Conservation (phyloP, 53 echinoderm and acorn worm species). For the Mesocentrotus franciscanus region DNA sequence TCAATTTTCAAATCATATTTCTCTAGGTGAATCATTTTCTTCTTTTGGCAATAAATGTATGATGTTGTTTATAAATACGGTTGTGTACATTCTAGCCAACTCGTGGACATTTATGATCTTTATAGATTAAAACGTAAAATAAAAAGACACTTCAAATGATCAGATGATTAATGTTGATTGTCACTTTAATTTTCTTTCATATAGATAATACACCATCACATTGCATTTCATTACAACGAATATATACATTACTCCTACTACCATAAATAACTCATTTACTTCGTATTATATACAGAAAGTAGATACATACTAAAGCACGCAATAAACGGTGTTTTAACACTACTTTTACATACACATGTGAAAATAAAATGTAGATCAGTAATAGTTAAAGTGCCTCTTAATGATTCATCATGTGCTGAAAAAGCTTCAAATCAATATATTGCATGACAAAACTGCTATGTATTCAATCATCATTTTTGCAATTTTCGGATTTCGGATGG, state of each 20-base stretch:
- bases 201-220: constrained; percentile 31
- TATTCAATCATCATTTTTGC: not conserved
- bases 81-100: not conserved
- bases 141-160: not conserved
- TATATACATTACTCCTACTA: constrained; percentile 16
- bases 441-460: not conserved
- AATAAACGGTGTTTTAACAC: not conserved
- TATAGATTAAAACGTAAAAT: not conserved
- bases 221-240: not conserved
- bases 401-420: not conserved
- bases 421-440: not conserved
- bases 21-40: too few relatives aligned
- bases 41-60: too few relatives aligned
- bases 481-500: not conserved
- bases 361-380: not conserved
- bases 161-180: not conserved
- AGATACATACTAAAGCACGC: not conserved
- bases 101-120: not conserved
- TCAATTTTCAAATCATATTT: too few relatives aligned
- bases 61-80: too few relatives aligned
- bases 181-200: constrained; percentile 3
- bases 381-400: not conserved
- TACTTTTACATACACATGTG: not conserved
- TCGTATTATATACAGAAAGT: constrained; percentile 31
- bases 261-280: constrained; percentile 10